These are phyloP conservation scores for Charadrius vociferus DNA, from an alignment of 2,113 vertebrate species.

Conservation along the genomic window DNA sequence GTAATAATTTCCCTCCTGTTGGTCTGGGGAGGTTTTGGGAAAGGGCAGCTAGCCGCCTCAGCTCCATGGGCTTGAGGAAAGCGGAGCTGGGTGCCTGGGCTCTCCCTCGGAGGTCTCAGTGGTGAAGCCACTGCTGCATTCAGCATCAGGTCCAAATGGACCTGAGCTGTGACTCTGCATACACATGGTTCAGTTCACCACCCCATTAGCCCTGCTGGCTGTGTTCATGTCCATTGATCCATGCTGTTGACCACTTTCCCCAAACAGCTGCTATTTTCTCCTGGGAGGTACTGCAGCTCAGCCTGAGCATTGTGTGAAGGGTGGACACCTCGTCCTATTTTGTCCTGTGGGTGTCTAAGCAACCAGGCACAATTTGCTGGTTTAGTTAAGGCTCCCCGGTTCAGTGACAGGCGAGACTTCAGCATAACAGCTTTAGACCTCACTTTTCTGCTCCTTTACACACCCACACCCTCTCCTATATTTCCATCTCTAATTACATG, in stretches of 20 bases:
- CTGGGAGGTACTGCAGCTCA: rapidly evolving
- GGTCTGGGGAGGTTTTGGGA: background rate
- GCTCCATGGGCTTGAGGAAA: background rate
- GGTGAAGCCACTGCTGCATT: background rate
- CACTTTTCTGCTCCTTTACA: background rate
- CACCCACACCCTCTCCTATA: background rate
- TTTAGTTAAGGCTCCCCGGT: background rate
- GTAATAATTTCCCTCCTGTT: background rate
- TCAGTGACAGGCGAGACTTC: background rate
- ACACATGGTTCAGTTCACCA: rapidly evolving
- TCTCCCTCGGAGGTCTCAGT: background rate
- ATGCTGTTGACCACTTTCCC: background rate
- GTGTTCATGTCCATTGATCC: background rate
- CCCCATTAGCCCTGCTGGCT: background rate
- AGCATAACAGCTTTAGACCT: background rate
- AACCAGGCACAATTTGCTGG: background rate
- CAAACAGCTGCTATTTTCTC: background rate
- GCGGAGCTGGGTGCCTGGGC: background rate
- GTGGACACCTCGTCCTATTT: background rate
- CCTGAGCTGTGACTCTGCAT: background rate
- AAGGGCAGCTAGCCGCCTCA: background rate
- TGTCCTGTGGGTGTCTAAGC: background rate
- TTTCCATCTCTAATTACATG: background rate
- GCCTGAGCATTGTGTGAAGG: background rate
- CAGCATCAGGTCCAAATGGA: background rate